A percentile compares a stretch with the other conserved stretches of the same genome.
Evolutionary conservation across 2,113 vertebrate species (phyloP).

Genomic region (Ailuropoda melanoleuca): DNA sequence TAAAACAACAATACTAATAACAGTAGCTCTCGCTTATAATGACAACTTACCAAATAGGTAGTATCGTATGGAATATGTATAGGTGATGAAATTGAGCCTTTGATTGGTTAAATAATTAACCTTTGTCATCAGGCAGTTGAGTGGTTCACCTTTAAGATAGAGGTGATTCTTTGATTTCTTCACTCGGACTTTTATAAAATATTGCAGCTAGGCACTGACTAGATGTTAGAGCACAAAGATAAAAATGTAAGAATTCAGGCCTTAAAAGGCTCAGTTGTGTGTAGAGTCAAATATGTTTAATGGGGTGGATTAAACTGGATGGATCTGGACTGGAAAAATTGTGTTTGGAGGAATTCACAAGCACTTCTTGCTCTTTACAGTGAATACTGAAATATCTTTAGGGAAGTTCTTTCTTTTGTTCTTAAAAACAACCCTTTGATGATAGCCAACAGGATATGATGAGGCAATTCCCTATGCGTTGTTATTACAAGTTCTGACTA

Average conservation of each 20-base stretch:
- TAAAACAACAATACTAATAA: not conserved
- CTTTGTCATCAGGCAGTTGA: not conserved
- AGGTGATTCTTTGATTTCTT: not conserved
- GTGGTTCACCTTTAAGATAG: not conserved
- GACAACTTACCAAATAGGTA: not conserved
- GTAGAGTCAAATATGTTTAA: not conserved
- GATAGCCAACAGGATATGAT: not conserved
- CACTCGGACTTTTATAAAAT: not conserved
- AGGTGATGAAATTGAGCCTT: not conserved
- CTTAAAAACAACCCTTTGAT: not conserved
- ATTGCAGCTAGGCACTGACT: not conserved
- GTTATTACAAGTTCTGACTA: not conserved
- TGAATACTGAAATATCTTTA: not conserved
- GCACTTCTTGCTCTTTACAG: not conserved
- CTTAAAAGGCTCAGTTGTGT: not conserved
- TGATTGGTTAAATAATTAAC: not conserved
- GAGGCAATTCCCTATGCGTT: not conserved
- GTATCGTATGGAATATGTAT: not conserved
- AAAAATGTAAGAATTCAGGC: not conserved
- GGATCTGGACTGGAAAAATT: not conserved
- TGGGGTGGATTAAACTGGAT: not conserved
- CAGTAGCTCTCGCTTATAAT: not conserved
- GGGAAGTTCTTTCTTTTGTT: not conserved
- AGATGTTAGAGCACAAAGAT: not conserved
- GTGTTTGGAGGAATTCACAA: not conserved